phyloP scores from a whole-genome alignment of 2,113 vertebrate species.

The Arizona elegans region DNA sequence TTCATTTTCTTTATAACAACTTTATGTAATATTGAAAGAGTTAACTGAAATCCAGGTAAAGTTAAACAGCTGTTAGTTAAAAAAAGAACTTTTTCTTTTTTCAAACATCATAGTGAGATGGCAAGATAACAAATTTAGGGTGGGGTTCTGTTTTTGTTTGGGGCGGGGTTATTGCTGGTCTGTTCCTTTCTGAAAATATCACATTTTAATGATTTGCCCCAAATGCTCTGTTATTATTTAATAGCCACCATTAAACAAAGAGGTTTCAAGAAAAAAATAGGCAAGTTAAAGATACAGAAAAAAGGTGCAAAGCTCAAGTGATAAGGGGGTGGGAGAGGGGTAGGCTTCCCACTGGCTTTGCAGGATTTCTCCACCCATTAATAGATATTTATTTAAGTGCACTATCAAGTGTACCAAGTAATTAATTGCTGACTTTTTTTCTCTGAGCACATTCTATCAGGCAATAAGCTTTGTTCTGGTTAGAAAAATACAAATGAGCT shows the following conservation, averaged over 20 bases:
- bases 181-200: neutral
- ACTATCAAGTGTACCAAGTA: neutral
- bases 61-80: neutral
- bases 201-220: slow-evolving; percentile 2
- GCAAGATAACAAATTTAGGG: neutral
- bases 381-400: slow-evolving; percentile 16
- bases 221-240: neutral
- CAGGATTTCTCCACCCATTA: neutral
- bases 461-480: slow-evolving; percentile 12
- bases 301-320: neutral
- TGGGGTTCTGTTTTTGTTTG: neutral
- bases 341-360: neutral
- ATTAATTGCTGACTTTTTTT: slow-evolving; percentile 9
- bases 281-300: neutral
- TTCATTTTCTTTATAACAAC: neutral
- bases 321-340: neutral
- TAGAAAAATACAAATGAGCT: slow-evolving; percentile 23
- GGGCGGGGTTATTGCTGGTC: neutral
- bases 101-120: neutral
- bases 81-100: neutral
- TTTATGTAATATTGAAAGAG: neutral
- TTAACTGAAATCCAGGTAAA: neutral
- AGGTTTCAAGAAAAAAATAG: neutral
- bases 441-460: neutral
- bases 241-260: neutral